These are phyloP conservation scores for Chrysemys picta DNA, from an alignment of 2,113 vertebrate genomes.

Conservation along the genomic window DNA sequence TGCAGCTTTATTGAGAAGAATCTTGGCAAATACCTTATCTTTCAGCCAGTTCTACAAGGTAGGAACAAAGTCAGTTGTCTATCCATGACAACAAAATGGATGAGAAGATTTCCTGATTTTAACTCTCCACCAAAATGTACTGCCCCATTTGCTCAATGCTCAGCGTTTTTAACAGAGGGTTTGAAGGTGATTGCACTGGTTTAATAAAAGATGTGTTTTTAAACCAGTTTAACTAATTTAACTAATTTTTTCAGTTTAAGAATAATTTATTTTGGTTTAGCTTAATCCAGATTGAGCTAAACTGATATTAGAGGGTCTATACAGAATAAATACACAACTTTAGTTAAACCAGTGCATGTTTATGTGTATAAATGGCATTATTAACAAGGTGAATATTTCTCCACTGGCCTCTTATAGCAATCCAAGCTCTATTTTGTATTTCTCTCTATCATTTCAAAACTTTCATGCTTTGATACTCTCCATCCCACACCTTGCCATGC, in stretches of 20 bases:
- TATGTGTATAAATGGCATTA: rapidly evolving
- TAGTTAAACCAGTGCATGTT: background rate
- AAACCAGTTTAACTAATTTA: background rate
- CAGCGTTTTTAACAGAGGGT: background rate
- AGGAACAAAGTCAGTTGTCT: background rate
- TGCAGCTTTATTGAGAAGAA: background rate
- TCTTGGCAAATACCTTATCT: background rate
- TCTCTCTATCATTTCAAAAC: background rate
- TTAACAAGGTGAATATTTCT: background rate
- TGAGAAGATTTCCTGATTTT: background rate
- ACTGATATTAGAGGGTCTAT: background rate
- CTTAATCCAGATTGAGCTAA: background rate
- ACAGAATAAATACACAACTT: background rate
- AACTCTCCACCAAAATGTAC: background rate
- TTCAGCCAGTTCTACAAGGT: background rate
- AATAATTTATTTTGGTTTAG: background rate
- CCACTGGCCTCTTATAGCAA: background rate
- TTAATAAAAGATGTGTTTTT: background rate
- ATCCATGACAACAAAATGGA: background rate
- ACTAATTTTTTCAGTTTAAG: background rate
- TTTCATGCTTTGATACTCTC: background rate
- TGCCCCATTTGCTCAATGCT: background rate
- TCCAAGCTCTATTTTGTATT: background rate
- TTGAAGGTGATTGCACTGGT: background rate
- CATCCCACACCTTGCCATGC: background rate